phyloP scores from a whole-genome alignment of 2,888 invertebrate genomes.

The Drosophila borealis region DNA sequence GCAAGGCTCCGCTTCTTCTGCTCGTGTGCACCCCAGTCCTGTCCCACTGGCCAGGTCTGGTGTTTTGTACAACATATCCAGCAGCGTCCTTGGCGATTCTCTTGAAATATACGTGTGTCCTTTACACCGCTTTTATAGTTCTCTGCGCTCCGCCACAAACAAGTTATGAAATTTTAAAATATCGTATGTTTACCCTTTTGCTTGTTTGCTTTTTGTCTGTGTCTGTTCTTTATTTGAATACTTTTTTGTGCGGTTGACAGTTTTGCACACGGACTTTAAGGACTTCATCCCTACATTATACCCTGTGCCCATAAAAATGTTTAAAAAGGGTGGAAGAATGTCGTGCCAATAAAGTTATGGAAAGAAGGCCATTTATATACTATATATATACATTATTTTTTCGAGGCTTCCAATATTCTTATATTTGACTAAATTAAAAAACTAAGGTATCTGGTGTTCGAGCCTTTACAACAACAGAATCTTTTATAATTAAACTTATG shows the following conservation, averaged over 20 bases:
- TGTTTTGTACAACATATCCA: slow-evolving; percentile 23
- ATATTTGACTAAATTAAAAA: too few species aligned
- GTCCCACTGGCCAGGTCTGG: slow-evolving; percentile 1
- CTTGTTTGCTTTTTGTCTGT: slow-evolving; percentile 16
- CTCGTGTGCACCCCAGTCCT: not conserved
- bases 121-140: slow-evolving; percentile 7
- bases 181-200: slow-evolving; percentile 27
- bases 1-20: not conserved
- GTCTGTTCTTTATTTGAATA: slow-evolving; percentile 26
- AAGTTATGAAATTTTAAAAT: slow-evolving; percentile 48
- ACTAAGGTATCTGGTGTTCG: too few species aligned
- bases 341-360: not conserved
- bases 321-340: not conserved
- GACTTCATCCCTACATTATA: not conserved
- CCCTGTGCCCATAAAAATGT: not conserved
- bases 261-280: slow-evolving; percentile 10
- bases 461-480: too few species aligned
- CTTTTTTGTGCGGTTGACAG: slow-evolving; percentile 18
- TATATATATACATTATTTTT: not conserved
- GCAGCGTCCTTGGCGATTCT: slow-evolving; percentile 54
- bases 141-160: slow-evolving; percentile 17
- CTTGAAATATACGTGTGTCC: slow-evolving; percentile 46
- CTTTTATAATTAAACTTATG: too few species aligned
- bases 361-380: not conserved
- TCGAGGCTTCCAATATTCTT: too few species aligned